Evolutionary conservation across 2,113 vertebrate species (phyloP).

Genomic region (Vidua chalybeata): DNA sequence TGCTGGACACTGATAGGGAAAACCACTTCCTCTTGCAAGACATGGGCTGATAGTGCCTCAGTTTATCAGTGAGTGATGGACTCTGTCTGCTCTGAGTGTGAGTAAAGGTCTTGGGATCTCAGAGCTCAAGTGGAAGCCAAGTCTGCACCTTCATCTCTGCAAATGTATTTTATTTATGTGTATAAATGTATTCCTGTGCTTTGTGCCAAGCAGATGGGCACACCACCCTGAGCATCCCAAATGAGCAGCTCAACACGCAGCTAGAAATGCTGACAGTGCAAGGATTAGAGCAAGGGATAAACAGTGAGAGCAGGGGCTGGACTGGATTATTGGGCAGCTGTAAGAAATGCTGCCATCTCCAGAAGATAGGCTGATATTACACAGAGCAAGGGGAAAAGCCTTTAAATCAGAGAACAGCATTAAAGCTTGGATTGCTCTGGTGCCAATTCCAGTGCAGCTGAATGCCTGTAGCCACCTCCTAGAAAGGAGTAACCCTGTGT

Average conservation of each 20-base stretch:
- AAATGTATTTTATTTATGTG: not conserved
- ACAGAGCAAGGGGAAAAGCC: not conserved
- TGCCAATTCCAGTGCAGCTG: not conserved
- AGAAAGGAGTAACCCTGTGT: not conserved
- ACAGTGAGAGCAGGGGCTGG: not conserved
- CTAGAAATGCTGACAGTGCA: not conserved
- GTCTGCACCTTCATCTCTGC: not conserved
- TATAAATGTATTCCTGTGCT: not conserved
- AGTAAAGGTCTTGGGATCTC: not conserved
- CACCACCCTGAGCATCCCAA: not conserved
- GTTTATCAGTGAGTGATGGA: not conserved
- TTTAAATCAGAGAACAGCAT: not conserved
- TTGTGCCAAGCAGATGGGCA: not conserved
- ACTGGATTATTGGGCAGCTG: not conserved
- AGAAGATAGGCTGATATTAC: not conserved
- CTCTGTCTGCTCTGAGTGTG: not conserved
- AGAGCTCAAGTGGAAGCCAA: not conserved
- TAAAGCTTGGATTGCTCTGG: not conserved
- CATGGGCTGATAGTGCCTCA: not conserved
- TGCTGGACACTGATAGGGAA: not conserved
- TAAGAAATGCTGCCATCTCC: slow-evolving; percentile 50
- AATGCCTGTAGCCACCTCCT: not conserved
- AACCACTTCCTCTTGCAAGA: not conserved
- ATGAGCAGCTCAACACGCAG: not conserved
- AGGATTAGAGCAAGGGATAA: not conserved